These are phyloP conservation scores for Drosophila sturtevanti DNA, from an alignment of 1,140 invertebrate genomes.

Conservation along the genomic window DNA sequence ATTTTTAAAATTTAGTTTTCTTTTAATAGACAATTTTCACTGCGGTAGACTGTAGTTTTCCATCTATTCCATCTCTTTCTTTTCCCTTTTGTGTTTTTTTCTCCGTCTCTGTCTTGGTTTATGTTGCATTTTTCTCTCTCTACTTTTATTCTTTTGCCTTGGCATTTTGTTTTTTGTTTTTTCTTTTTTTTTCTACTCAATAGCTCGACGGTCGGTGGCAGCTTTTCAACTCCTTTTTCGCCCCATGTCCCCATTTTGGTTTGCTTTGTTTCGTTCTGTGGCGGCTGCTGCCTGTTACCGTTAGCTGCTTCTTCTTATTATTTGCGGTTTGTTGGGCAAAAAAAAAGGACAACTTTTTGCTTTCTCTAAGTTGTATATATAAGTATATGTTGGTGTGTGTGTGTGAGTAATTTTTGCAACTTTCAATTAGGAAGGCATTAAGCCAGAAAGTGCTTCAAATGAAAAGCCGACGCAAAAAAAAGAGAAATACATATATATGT, in stretches of 20 bases:
- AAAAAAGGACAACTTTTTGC: constrained; percentile 25
- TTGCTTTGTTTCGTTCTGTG: constrained; percentile 39
- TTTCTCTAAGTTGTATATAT: constrained; percentile 10
- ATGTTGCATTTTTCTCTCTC: constrained; percentile 14
- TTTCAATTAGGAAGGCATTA: constrained; percentile 81
- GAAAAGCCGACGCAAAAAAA: constrained; percentile 50
- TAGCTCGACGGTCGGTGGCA: constrained; percentile 42
- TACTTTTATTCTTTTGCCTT: constrained; percentile 23
- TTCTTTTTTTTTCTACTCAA: constrained; percentile 53
- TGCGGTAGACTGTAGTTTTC: not conserved
- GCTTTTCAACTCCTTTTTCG: constrained; percentile 9
- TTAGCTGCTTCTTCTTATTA: constrained; percentile 51
- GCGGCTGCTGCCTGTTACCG: constrained; percentile 19
- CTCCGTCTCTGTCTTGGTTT: not conserved
- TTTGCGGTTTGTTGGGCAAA: constrained; percentile 65
- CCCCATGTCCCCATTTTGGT: constrained; percentile 21
- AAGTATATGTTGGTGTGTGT: constrained; percentile 2
- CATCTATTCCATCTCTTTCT: not conserved
- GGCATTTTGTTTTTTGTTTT: constrained; percentile 29
- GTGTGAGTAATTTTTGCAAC: constrained; percentile 72
- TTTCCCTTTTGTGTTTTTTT: not conserved
- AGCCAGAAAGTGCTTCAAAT: constrained; percentile 75
- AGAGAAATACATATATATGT: constrained; percentile 22
- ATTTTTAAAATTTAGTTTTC: not conserved
- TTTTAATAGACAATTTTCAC: not conserved